Base-by-base conservation (phyloP, 2,797 vertebrate species). In the Zalophus californianus region DNA sequence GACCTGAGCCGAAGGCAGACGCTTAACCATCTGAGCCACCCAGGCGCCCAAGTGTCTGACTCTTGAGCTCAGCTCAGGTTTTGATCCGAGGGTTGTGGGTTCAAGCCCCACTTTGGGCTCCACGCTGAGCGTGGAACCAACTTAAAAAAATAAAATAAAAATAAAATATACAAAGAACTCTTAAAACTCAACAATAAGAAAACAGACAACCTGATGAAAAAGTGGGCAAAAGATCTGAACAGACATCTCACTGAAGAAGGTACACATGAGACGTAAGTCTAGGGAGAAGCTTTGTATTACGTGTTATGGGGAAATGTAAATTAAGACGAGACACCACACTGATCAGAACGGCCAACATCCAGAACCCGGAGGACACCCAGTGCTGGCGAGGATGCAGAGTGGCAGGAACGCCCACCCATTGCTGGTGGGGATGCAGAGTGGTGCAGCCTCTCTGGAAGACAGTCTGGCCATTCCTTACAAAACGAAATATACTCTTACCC, bases 341-440 rank as follows among this genome's bases (percentile, higher is more conserved):
- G 44, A 20, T 35, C 41, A n/a, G 58, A 86, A 32, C 3, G 29
- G 18, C 29, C 29, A 2, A 29, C 72, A n/a, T 58, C 32, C 56
- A 23, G 21, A 66, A 44, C 54, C 10, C 3, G 1, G 64, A 25
- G 8, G 48, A 32, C 3, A 0, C 58, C 23, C 10, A 56, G 4
- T 0, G 16, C 50, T 12, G 41, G 23, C 10, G 1, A 60, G 56
- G 58, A 3, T 3, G 13, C 1, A 0, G 2, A 54, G 29, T 9
- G 18, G 0, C 25, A 21, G 62, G 32, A 73, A 52, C 5, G 35
- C 66, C 44, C 27, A 12, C 41, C 52, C 25, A 3, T 25, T 15
- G 54, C 41, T 54, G 27, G n/a, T 9, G 14, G 54, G 23, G 44
- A 25, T 3, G 5, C 23, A 77, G 12, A 68, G 5, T 2, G n/a